These are phyloP conservation scores for Ooceraea biroi DNA, from an alignment of 1,140 invertebrate genomes.

Conservation along the genomic window DNA sequence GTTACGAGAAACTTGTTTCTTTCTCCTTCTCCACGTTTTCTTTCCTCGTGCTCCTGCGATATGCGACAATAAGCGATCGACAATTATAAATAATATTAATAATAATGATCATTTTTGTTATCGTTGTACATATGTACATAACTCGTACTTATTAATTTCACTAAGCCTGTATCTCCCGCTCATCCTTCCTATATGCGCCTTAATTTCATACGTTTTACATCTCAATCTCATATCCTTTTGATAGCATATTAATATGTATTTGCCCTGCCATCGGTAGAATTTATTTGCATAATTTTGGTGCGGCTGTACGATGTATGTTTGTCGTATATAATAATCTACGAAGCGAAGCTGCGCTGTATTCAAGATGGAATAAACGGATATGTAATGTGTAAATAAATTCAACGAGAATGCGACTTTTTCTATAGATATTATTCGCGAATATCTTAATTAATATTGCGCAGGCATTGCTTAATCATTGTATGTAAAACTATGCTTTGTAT, in stretches of 20 bases:
- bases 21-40: slow-evolving; percentile 18
- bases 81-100: slow-evolving; percentile 79
- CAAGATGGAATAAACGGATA: neutral
- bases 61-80: slow-evolving; percentile 76
- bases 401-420: neutral
- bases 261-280: neutral
- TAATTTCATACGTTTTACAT: slow-evolving; percentile 58
- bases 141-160: slow-evolving; percentile 86
- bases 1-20: neutral
- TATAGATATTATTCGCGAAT: slow-evolving; percentile 8
- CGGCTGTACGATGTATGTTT: slow-evolving; percentile 25
- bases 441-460: neutral
- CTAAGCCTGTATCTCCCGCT: slow-evolving; percentile 81
- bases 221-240: slow-evolving; percentile 58
- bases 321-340: slow-evolving; percentile 30
- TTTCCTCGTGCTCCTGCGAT: slow-evolving; percentile 60
- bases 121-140: slow-evolving; percentile 87
- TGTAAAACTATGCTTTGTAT: slow-evolving; percentile 47
- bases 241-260: slow-evolving; percentile 10
- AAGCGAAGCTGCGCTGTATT: slow-evolving; percentile 35
- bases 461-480: slow-evolving; percentile 35
- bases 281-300: slow-evolving; percentile 32
- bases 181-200: slow-evolving; percentile 13
- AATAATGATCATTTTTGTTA: slow-evolving; percentile 80
- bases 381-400: slow-evolving; percentile 32